Base-by-base conservation (phyloP, 2,113 vertebrate species). In the Eurystomus gularis region DNA sequence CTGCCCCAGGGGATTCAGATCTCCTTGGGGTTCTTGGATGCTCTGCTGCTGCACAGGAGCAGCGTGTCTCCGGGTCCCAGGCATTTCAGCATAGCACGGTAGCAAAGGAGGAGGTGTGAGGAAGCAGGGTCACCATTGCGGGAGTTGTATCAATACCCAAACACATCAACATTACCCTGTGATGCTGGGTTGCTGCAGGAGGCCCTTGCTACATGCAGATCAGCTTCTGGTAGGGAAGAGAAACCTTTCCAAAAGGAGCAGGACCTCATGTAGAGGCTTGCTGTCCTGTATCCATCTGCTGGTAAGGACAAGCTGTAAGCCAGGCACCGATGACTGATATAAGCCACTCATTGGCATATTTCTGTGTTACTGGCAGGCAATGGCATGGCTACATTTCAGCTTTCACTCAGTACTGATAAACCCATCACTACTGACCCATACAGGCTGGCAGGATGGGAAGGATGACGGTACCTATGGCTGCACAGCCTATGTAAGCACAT, bases 1-100 rank as follows among this genome's bases (percentile, higher is more conserved):
- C 78, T 82, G 70, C 92, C 51, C 14, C 23, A 19, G 48, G 65
- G 52, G 15, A 42, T 89, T 84, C 62, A 31, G 37, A 29, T 82
- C 49, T 79, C 57, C 65, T 60, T 35, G 75, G 66, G 39, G 24
- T 77, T 88, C 46, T 24, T 10, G 60, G 51, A 46, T 31, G 35
- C 44, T 61, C 25, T 83, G 66, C 44, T 86, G 64, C 55, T 28
- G 28, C 49, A n/a, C 5, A 24, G 68, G 35, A 76, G 57, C 49
- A 8, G 4, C 19, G 13, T 11, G 26, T 81, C 72, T 44, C 26
- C 12, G 21, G 21, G 19, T 48, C 31, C 39, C 17, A 9, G 23
- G 10, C 28, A 9, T n/a, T 73, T 58, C 0, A 0, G 28, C 1
- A 2, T 31, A 49, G 29, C 1, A 6, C 40, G 42, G 40, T 33